Evolutionary conservation across 2,888 invertebrate species (phyloP).

Genomic region (Eupithecia inturbata): DNA sequence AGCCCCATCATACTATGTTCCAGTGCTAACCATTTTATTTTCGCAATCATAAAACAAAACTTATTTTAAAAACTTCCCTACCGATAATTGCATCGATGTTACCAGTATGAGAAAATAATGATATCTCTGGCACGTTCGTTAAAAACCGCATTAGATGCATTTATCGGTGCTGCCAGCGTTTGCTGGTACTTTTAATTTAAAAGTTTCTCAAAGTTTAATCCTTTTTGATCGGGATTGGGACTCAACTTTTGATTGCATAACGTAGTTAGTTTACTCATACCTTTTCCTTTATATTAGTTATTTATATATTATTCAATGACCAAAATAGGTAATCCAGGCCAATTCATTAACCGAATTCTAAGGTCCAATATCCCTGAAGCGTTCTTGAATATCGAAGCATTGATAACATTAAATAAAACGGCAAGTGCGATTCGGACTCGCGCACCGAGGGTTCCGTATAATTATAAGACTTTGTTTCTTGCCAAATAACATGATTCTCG

Average conservation of each 20-base stretch:
- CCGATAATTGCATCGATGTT: constrained; percentile 4
- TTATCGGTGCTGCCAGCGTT: constrained; percentile 70
- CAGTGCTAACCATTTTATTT: not conserved
- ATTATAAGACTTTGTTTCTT: no score
- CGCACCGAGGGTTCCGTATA: no score
- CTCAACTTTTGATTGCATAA: not conserved
- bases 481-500: no score
- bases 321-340: not conserved
- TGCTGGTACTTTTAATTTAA: constrained; percentile 62
- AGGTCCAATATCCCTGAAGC: no score
- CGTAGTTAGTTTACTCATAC: not conserved
- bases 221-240: not conserved
- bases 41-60: not conserved
- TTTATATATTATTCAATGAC: not conserved
- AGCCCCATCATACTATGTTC: not conserved
- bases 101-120: constrained; percentile 30
- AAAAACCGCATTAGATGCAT: constrained; percentile 71
- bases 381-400: not conserved
- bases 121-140: constrained; percentile 59
- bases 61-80: constrained; percentile 11
- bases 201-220: constrained; percentile 43
- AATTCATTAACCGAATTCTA: not conserved
- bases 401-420: not conserved
- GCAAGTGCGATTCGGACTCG: no score
- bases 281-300: not conserved